Evolutionary conservation across 2,797 vertebrate genomes (phyloP), one percentile per base, ranked within the genome.

Genomic region (Lophura swinhoii): DNA sequence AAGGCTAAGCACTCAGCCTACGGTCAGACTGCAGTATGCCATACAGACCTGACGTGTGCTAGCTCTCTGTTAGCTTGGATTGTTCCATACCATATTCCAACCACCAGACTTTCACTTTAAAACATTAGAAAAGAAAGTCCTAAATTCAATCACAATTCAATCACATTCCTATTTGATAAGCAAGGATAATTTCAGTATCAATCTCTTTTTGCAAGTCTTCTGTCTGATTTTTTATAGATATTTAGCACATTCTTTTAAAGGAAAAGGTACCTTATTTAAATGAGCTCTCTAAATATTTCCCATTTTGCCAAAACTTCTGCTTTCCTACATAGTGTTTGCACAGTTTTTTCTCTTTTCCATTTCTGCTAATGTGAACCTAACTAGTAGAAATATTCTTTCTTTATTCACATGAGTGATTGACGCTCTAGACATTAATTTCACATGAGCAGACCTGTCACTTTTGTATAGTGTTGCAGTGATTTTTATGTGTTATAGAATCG

Each of bases 401-500:
- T 60, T 76, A 66, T 78, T 90, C 67, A 29, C 33, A 26, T 4
- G n/a, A 69, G 18, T 75, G 53, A 87, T 70, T 84, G 60, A 44
- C 37, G 62, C 48, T 24, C 10, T 48, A 67, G 74, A 73, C 1
- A 8, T 41, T 76, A 70, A 39, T 82, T 87, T 87, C 46, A 64
- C 21, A 9, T 23, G 10, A 93, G 13, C 18, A 82, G 62, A 23
- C 22, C 58, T 66, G 44, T 68, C 49, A 48, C 24, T 86, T 88
- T n/a, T n/a, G 43, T 44, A 28, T 74, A 48, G 84, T 72, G 63
- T 2, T 66, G 22, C 46, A 84, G 56, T 73, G 55, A 81, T 90
- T 88, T 93, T 94, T 69, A 69, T 86, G 78, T 56, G 16, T 81
- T 97, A 72, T 81, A 72, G 90, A 95, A 84, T 94, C 67, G 78